Evolutionary conservation across 2,113 vertebrate species (phyloP).

Genomic region (Ivindomyrus marchei): DNA sequence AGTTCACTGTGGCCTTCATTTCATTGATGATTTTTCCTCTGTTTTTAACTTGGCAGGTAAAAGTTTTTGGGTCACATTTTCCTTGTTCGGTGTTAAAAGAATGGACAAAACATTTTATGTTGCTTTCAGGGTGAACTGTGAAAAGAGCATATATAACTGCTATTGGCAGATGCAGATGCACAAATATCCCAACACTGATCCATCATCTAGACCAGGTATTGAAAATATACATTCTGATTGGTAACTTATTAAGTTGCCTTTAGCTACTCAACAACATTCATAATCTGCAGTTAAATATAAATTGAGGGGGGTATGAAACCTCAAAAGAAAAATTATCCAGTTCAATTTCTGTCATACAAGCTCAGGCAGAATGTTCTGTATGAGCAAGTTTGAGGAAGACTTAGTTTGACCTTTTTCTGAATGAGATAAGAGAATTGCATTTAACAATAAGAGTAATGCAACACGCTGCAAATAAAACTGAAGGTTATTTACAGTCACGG

Average conservation of each 20-base stretch:
- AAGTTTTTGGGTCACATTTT: neutral
- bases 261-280: neutral
- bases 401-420: neutral
- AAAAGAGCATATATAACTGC: neutral
- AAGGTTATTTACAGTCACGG: neutral
- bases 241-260: neutral
- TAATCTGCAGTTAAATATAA: neutral
- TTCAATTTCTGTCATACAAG: neutral
- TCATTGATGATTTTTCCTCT: neutral
- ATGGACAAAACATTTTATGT: neutral
- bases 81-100: neutral
- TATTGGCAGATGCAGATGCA: neutral
- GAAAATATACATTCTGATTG: neutral
- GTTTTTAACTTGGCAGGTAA: constrained; percentile 1
- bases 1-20: neutral
- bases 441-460: neutral
- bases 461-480: neutral
- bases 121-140: neutral
- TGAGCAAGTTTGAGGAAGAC: neutral
- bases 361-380: neutral
- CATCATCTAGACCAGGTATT: neutral
- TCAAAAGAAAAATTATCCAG: neutral
- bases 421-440: neutral
- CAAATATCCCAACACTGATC: neutral
- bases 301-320: neutral